Conservation (phyloP, 2,797 vertebrate species). For the Alosa sapidissima region DNA sequence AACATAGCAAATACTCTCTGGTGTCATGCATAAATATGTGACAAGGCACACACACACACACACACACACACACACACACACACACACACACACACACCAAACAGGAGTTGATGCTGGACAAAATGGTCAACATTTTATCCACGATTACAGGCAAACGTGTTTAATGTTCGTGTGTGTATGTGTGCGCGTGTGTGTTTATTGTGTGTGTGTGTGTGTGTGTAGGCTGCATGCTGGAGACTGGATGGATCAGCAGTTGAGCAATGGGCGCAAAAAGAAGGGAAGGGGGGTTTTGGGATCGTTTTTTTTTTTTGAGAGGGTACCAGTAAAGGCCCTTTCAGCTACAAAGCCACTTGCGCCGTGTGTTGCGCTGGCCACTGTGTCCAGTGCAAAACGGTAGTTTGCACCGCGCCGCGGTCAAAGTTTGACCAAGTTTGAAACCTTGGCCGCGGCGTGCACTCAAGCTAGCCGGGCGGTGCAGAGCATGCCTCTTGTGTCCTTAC, state of each 20-base stretch:
- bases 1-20: neutral
- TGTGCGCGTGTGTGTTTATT: neutral
- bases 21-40: constrained; percentile 8
- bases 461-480: too few species aligned
- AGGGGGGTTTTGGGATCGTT: neutral
- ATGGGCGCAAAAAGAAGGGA: neutral
- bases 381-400: neutral
- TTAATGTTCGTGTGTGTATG: neutral
- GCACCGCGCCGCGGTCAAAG: constrained; percentile 12
- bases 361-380: too few species aligned
- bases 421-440: too few species aligned
- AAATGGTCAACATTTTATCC: neutral
- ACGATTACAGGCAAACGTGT: neutral
- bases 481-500: too few species aligned
- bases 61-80: neutral
- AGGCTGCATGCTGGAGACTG: constrained; percentile 2
- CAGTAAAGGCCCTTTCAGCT: too few species aligned
- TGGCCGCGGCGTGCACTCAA: too few species aligned
- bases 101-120: neutral
- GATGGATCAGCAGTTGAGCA: neutral
- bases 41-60: neutral
- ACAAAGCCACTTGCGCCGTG: too few species aligned
- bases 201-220: neutral
- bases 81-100: neutral
- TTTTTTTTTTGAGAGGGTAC: too few species aligned